Evolutionary conservation across 2,797 vertebrate genomes (phyloP).

Genomic region (Sebastes nivosus): DNA sequence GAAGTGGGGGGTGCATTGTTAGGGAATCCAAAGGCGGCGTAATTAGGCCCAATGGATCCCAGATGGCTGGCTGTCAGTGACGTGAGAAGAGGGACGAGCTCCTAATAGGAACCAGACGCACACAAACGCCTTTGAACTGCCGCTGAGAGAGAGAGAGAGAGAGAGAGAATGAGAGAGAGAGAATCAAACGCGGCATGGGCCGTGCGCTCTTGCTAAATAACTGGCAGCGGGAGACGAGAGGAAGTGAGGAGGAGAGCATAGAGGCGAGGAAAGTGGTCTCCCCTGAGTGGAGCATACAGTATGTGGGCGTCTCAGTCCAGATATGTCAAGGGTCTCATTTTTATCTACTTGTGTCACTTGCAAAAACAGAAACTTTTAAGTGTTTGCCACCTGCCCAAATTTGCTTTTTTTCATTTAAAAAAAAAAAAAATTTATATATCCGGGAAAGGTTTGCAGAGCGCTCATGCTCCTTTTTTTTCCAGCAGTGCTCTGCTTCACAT

Average conservation of each 20-base stretch:
- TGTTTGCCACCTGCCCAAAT: slow-evolving; percentile 32
- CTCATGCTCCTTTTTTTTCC: slow-evolving; percentile 6
- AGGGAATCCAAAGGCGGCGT: slow-evolving; percentile 83
- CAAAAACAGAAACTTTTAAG: slow-evolving; percentile 5
- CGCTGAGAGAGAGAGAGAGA: slow-evolving; percentile 62
- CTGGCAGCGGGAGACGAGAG: slow-evolving; percentile 71
- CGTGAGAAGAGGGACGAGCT: slow-evolving; percentile 85
- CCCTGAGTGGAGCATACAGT: slow-evolving; percentile 36
- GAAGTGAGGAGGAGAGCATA: slow-evolving; percentile 64
- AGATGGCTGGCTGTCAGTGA: slow-evolving; percentile 86
- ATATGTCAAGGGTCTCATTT: slow-evolving; percentile 40
- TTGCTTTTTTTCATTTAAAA: neutral
- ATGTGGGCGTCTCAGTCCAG: slow-evolving; percentile 34
- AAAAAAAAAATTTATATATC: neutral
- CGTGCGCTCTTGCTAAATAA: slow-evolving; percentile 76
- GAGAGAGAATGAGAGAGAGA: slow-evolving; percentile 45
- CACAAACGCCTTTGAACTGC: slow-evolving; percentile 81
- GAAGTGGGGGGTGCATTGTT: slow-evolving; percentile 81
- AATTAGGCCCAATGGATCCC: slow-evolving; percentile 85
- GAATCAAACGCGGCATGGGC: slow-evolving; percentile 75
- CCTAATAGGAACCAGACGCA: slow-evolving; percentile 83
- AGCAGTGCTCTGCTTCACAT: slow-evolving; percentile 42
- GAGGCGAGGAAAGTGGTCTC: slow-evolving; percentile 62
- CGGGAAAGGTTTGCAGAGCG: neutral
- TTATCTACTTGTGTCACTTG: slow-evolving; percentile 42